Evolutionary conservation across 2,797 vertebrate genomes (phyloP).

Genomic region (Chelonia mydas): DNA sequence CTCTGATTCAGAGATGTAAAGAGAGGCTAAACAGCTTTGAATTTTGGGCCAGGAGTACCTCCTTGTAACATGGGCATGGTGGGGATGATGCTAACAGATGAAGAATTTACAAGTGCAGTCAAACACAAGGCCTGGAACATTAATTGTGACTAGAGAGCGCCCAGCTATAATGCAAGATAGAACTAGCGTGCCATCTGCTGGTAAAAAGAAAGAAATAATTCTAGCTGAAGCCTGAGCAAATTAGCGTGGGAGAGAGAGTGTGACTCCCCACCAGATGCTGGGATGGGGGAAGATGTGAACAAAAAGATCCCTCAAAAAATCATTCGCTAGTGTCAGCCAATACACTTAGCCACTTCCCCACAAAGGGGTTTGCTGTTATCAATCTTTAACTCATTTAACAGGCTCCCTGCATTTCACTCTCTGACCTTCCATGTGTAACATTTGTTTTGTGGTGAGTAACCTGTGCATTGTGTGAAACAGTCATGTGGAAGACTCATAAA

Average conservation of each 20-base stretch:
- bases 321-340: background rate
- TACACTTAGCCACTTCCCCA: background rate
- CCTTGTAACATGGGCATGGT: fast-evolving
- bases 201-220: background rate
- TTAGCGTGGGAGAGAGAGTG: fast-evolving
- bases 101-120: background rate
- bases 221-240: fast-evolving
- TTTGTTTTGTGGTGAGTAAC: fast-evolving
- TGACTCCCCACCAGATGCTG: background rate
- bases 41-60: background rate
- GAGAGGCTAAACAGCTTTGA: fast-evolving
- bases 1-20: background rate
- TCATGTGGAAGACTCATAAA: background rate
- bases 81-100: fast-evolving
- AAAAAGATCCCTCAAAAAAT: background rate
- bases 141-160: background rate
- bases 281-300: background rate
- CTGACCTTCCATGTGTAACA: background rate
- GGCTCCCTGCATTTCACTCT: fast-evolving
- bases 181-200: conserved; percentile 1
- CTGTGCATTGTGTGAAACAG: fast-evolving
- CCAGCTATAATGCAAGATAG: background rate
- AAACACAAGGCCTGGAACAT: background rate
- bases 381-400: background rate
- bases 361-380: background rate